Evolutionary conservation across 2,797 vertebrate species (phyloP).

Genomic region (Okamejei kenojei): DNA sequence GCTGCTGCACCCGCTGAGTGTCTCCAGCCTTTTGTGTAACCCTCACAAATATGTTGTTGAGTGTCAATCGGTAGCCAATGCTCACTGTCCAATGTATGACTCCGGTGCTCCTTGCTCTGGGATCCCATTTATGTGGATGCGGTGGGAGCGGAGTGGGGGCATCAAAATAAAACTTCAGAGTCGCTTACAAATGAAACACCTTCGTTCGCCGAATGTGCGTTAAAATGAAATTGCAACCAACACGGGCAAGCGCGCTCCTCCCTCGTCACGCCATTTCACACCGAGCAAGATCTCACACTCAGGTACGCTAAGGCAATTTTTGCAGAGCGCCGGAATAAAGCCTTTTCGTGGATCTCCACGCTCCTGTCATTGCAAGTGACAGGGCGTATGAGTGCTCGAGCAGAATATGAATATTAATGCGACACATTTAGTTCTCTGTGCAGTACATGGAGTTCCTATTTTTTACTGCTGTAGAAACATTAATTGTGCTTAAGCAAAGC

Average conservation of each 20-base stretch:
- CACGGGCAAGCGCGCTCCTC: background rate
- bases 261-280: background rate
- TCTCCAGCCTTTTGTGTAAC: too few species aligned
- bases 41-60: too few species aligned
- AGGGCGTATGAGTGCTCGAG: background rate
- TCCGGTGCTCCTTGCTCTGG: background rate
- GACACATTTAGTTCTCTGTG: background rate
- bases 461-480: background rate
- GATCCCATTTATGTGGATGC: background rate
- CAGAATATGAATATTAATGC: background rate
- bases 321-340: background rate
- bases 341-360: background rate
- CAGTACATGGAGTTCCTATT: background rate
- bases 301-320: background rate
- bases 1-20: too few species aligned
- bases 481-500: slow-evolving; percentile 12
- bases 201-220: background rate
- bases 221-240: background rate
- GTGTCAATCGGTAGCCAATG: too few species aligned
- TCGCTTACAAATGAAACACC: background rate
- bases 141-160: background rate
- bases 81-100: background rate
- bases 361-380: background rate
- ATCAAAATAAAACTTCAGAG: background rate
- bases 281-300: background rate